Conservation (phyloP, 2,797 vertebrate genomes). For the Anisognathus igniventris region DNA sequence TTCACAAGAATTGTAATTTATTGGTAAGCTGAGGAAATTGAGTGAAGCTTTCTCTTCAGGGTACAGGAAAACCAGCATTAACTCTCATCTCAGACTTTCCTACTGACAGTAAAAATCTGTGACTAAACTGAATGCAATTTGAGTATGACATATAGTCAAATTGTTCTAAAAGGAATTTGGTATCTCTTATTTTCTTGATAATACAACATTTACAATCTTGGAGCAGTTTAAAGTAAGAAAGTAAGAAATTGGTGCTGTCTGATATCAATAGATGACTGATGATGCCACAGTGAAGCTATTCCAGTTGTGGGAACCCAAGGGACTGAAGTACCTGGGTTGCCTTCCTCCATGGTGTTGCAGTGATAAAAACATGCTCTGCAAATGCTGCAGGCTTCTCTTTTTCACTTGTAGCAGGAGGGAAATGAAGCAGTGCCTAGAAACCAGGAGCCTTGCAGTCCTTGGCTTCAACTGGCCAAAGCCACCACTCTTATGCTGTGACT, state of each 20-base stretch:
- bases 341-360: not conserved
- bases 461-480: not conserved
- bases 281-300: not conserved
- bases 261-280: not conserved
- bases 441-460: not conserved
- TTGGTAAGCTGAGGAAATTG: not conserved
- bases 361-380: not conserved
- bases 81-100: not conserved
- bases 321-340: not conserved
- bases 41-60: not conserved
- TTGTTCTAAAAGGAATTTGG: not conserved
- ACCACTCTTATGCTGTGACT: not conserved
- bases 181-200: not conserved
- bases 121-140: not conserved
- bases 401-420: not conserved
- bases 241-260: not conserved
- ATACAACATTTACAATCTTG: not conserved
- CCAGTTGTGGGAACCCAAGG: not conserved
- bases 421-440: not conserved
- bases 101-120: not conserved
- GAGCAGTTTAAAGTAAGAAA: not conserved
- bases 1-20: not conserved
- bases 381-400: not conserved
- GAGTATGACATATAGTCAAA: not conserved
- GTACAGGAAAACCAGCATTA: not conserved